Evolutionary conservation across 2,797 vertebrate genomes (phyloP).

Genomic region (Pantherophis alleghaniensis): DNA sequence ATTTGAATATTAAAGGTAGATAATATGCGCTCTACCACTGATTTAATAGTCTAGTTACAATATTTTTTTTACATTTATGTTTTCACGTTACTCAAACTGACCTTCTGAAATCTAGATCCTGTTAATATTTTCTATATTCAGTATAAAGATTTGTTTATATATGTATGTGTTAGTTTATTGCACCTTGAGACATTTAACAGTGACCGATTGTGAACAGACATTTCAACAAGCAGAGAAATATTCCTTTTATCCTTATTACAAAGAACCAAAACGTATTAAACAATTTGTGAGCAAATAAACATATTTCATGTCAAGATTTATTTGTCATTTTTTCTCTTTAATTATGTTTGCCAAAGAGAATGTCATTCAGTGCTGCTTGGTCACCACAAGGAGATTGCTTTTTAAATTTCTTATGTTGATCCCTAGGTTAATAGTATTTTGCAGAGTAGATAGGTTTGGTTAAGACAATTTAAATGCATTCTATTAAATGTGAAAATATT

Average conservation of each 20-base stretch:
- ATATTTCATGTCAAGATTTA: not conserved
- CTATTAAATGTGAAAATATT: not conserved
- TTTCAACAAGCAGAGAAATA: not conserved
- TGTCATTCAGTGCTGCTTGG: not conserved
- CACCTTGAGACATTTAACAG: not conserved
- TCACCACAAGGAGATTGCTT: not conserved
- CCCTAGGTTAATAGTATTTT: not conserved
- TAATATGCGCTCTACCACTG: not conserved
- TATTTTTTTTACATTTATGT: not conserved
- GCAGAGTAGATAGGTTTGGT: not conserved
- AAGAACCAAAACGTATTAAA: not conserved
- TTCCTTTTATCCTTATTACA: not conserved
- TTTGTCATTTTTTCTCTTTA: not conserved
- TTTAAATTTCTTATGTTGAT: not conserved
- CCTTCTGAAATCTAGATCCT: not conserved
- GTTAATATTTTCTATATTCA: too few species aligned
- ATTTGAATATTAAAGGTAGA: slow-evolving; percentile 45
- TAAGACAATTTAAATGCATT: not conserved
- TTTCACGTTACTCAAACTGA: not conserved
- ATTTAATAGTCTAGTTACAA: not conserved
- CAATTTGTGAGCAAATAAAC: not conserved
- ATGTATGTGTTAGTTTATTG: not conserved
- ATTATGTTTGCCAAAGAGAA: not conserved
- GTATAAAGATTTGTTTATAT: too few species aligned
- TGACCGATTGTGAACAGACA: not conserved